phyloP scores from a whole-genome alignment of 2,888 invertebrate genomes.

The Cephalotes varians region DNA sequence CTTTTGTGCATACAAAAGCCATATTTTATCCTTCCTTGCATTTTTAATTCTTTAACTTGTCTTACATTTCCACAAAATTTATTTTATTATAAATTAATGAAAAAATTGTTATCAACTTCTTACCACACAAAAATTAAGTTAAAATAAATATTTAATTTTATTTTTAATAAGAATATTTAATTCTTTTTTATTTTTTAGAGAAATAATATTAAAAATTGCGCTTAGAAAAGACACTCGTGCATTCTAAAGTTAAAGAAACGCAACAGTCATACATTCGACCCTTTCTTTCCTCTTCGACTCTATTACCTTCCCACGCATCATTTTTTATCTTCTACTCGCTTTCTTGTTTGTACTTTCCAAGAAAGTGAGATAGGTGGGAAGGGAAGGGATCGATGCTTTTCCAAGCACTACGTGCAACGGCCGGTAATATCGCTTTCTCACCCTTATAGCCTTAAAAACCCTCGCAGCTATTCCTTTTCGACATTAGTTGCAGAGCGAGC shows the following conservation, averaged over 20 bases:
- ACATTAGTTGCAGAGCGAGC: slow-evolving; percentile 44
- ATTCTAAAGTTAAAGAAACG: background rate
- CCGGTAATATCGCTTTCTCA: slow-evolving; percentile 51
- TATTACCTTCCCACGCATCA: slow-evolving; percentile 40
- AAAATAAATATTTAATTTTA: no score
- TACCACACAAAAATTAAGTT: no score
- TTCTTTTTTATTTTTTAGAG: background rate
- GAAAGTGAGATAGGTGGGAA: background rate
- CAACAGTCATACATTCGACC: slow-evolving; percentile 6
- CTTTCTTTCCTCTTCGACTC: background rate
- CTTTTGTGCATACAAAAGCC: background rate
- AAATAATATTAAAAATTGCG: background rate
- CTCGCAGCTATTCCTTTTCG: slow-evolving; percentile 19
- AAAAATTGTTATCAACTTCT: background rate
- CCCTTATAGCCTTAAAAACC: slow-evolving; percentile 19
- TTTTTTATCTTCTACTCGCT: slow-evolving; percentile 49
- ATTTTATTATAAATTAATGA: background rate
- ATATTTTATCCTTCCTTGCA: background rate
- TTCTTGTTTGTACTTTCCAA: slow-evolving; percentile 47
- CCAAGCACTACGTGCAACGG: slow-evolving; percentile 40
- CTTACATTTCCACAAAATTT: background rate
- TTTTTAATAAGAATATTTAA: background rate
- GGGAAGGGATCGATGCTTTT: slow-evolving; percentile 34
- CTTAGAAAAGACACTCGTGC: background rate
- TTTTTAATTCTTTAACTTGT: background rate